Evolutionary conservation across 2,113 vertebrate species (phyloP).

Genomic region (Phyllostomus hastatus): DNA sequence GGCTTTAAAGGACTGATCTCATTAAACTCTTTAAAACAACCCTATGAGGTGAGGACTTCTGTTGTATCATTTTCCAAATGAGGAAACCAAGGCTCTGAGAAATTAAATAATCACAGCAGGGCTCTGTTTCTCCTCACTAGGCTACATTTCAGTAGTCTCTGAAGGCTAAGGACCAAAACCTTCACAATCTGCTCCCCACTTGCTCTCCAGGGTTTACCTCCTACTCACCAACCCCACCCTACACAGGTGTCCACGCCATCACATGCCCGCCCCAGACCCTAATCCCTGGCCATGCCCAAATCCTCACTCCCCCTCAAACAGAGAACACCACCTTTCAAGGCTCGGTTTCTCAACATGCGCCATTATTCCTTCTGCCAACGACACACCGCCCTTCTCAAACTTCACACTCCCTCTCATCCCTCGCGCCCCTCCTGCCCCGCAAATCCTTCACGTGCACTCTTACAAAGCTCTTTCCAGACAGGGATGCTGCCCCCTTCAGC

Average conservation of each 20-base stretch:
- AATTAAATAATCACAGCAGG: not conserved
- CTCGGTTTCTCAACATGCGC: not conserved
- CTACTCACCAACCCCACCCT: not conserved
- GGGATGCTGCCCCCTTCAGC: not conserved
- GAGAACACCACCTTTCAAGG: not conserved
- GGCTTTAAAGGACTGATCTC: not conserved
- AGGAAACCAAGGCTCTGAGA: not conserved
- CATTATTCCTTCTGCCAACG: not conserved
- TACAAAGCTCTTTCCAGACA: not conserved
- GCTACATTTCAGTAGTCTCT: no score
- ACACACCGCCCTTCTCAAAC: not conserved
- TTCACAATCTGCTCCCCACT: not conserved
- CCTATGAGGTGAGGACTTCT: no score
- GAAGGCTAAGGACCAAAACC: not conserved
- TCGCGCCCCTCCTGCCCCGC: not conserved
- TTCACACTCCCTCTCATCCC: not conserved
- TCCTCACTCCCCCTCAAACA: not conserved
- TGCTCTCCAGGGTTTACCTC: not conserved
- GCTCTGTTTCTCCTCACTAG: accelerated
- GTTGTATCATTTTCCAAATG: not conserved
- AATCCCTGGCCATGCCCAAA: not conserved
- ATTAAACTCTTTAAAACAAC: not conserved
- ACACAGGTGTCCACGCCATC: accelerated
- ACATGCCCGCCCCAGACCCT: no score
- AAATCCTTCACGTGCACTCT: not conserved